A percentile compares a stretch with the other conserved stretches of the same genome.
Evolutionary conservation across 2,797 vertebrate genomes (phyloP).

Genomic region (Lutjanus campechanus): DNA sequence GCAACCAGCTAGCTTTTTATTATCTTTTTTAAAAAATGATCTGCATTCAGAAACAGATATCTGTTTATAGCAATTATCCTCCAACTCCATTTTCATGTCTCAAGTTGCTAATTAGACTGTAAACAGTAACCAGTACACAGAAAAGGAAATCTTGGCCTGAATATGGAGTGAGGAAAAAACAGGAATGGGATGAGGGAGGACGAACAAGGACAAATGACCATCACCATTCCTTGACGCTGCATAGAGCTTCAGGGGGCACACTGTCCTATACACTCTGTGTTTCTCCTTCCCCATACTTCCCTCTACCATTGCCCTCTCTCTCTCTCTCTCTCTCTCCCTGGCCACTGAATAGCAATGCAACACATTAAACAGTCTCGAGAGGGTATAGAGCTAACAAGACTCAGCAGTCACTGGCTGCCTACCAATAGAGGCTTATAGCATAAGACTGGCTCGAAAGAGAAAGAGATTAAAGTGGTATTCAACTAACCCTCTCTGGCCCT

Average conservation of each 20-base stretch:
- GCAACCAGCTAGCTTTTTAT: no score
- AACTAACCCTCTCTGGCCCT: constrained; percentile 43
- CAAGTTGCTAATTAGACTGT: no score
- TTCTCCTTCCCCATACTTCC: constrained; percentile 30
- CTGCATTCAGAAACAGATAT: no score
- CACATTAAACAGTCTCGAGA: constrained; percentile 63
- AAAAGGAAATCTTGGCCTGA: not conserved
- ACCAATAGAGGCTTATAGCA: constrained; percentile 66
- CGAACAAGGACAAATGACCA: constrained; percentile 41
- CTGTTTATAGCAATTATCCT: no score
- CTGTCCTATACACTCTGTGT: constrained; percentile 21
- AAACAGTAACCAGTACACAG: not conserved
- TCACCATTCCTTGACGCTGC: not conserved
- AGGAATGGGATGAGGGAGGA: constrained; percentile 1
- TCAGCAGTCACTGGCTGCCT: constrained; percentile 66
- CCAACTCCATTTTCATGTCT: no score
- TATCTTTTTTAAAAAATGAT: no score
- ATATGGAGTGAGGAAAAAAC: not conserved
- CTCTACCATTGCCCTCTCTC: constrained; percentile 1
- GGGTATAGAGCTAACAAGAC: constrained; percentile 60
- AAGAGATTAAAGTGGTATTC: constrained; percentile 69
- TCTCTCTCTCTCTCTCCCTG: not conserved
- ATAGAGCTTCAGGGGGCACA: not conserved
- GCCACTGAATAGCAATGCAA: constrained; percentile 59
- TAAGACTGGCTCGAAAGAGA: constrained; percentile 51